Conservation (phyloP, 2,113 vertebrate genomes). For the Orthonyx spaldingii region DNA sequence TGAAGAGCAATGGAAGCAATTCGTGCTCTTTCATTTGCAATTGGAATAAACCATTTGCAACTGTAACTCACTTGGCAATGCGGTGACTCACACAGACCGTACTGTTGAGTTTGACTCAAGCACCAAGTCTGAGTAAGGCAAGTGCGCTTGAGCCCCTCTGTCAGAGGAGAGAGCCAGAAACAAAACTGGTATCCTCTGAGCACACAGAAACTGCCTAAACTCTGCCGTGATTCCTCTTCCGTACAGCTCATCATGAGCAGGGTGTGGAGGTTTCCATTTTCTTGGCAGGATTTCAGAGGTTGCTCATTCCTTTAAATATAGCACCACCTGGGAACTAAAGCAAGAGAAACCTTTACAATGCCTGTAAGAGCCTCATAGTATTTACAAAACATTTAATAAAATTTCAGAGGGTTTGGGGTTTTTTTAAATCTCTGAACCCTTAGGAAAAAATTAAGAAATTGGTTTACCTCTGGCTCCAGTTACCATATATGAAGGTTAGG, state of each 20-base stretch:
- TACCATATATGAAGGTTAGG: background rate
- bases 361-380: background rate
- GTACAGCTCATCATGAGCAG: background rate
- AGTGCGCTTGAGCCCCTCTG: background rate
- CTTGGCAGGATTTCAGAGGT: background rate
- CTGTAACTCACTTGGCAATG: background rate
- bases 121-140: background rate
- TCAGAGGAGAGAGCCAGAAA: background rate
- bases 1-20: background rate
- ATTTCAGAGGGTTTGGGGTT: background rate
- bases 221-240: background rate
- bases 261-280: background rate
- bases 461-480: background rate
- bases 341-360: background rate
- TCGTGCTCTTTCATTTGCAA: background rate
- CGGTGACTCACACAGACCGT: background rate
- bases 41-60: background rate
- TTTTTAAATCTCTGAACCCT: background rate
- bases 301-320: background rate
- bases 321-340: background rate
- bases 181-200: background rate
- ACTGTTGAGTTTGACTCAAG: background rate
- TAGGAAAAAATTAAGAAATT: background rate
- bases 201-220: background rate
- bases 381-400: background rate